These are phyloP conservation scores for Melieria omissa DNA, from an alignment of 2,888 invertebrate genomes.

Conservation along the genomic window DNA sequence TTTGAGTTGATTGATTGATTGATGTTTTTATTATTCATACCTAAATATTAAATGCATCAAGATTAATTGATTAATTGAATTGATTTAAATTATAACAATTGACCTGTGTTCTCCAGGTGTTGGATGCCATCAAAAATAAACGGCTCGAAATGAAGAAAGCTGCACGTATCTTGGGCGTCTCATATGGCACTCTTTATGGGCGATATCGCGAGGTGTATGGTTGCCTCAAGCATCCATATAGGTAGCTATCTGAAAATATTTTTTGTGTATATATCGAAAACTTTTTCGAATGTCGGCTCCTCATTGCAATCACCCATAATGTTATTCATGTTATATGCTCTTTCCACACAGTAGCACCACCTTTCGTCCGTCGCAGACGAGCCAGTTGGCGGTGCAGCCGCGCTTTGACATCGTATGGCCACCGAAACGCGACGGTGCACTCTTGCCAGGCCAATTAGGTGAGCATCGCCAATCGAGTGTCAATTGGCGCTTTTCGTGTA, in stretches of 20 bases:
- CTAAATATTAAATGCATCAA: too few relatives aligned
- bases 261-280: background rate
- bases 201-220: constrained; percentile 90
- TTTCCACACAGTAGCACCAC: constrained; percentile 46
- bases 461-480: background rate
- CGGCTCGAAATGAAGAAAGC: constrained; percentile 94
- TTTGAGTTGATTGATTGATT: background rate
- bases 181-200: constrained; percentile 90
- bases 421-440: constrained; percentile 48
- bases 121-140: constrained; percentile 90
- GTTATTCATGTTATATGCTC: background rate
- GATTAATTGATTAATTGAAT: too few relatives aligned
- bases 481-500: background rate
- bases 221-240: constrained; percentile 87
- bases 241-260: constrained; percentile 68
- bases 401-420: constrained; percentile 56
- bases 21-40: background rate
- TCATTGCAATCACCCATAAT: background rate
- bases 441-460: constrained; percentile 53
- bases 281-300: background rate
- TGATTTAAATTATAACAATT: too few relatives aligned
- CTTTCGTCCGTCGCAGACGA: constrained; percentile 54
- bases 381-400: constrained; percentile 56
- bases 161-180: constrained; percentile 88
- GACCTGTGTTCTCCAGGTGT: constrained; percentile 68